Conservation (phyloP, 37 sponge, comb jelly and placozoan genomes). For the Ephydatia muelleri region DNA sequence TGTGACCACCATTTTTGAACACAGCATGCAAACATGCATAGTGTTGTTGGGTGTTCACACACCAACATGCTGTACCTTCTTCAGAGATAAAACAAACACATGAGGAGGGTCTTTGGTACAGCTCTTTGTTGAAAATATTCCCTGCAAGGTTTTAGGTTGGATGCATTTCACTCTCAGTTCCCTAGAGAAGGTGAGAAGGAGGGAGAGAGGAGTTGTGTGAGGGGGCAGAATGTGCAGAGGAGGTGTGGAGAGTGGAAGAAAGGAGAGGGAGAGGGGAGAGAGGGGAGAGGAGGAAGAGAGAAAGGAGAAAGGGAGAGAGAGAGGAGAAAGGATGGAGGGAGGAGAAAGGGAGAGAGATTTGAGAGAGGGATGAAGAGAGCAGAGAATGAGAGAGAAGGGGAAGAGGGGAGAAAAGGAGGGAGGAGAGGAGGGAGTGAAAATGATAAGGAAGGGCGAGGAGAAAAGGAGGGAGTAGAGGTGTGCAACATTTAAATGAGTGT, state of each 20-base stretch:
- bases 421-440: too few relatives aligned
- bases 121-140: background rate
- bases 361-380: background rate
- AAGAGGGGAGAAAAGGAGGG: too few relatives aligned
- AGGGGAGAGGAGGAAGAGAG: background rate
- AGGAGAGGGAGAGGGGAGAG: background rate
- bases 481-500: too few relatives aligned
- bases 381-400: background rate
- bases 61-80: background rate
- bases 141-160: background rate
- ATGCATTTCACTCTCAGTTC: background rate
- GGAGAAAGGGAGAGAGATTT: background rate
- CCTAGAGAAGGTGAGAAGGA: background rate
- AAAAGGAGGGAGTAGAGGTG: too few relatives aligned
- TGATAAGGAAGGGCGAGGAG: too few relatives aligned
- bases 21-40: too few relatives aligned
- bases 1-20: too few relatives aligned
- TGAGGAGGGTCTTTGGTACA: background rate
- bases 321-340: background rate
- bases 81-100: background rate
- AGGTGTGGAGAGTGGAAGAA: background rate
- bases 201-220: background rate
- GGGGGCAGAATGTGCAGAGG: background rate
- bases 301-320: slow-evolving; percentile 4
- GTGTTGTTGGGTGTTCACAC: background rate